Base-by-base conservation (phyloP, 2,113 vertebrate species). In the Neogale vison region DNA sequence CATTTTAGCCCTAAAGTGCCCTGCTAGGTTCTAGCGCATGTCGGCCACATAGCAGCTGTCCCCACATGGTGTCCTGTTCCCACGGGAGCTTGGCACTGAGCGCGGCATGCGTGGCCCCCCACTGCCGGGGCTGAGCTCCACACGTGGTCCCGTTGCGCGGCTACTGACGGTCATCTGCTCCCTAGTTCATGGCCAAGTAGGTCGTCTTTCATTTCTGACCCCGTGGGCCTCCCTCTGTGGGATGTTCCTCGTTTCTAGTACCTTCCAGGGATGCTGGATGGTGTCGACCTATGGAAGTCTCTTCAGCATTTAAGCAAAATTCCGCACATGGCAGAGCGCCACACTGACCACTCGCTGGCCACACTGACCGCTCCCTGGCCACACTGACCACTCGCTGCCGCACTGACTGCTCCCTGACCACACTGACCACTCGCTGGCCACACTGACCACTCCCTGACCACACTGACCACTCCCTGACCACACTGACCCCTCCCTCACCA, bases 1-100 rank as follows among this genome's bases (percentile, higher is more conserved):
- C 21, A 17, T 47, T 47, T 61, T 47, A 47, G 50, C 39, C 4
- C 1, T 21, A 57, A 52, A 34, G 21, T 2, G 1, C 12, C 6
- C 50, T 3, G 13, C 69, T 69, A 14, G 57, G 34, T 17, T 79
- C 14, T 59, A 42, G 52, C 11, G 8, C 26, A 15, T 0, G 0
- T 6, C 20, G 4, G 42, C 2, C 67, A 13, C 14, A 12, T 4
- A 4, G 11, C 6, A 15, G 0, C 6, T 7, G 21, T 31, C 0
- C 1, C 55, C 2, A 0, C 0, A 4, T 3, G 12, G 4, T 0
- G 14, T 14, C 17, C 9, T 4, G 0, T 2, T 57, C 29, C 12
- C 4, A 2, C 1, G 9, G 0, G 24, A 0, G 8, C 4, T 39
- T 17, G 42, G 45, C 67, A 29, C 29, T 0, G 3, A 12, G 20